phyloP scores from a whole-genome alignment of 2,113 vertebrate species.

The Malurus cyaneus region DNA sequence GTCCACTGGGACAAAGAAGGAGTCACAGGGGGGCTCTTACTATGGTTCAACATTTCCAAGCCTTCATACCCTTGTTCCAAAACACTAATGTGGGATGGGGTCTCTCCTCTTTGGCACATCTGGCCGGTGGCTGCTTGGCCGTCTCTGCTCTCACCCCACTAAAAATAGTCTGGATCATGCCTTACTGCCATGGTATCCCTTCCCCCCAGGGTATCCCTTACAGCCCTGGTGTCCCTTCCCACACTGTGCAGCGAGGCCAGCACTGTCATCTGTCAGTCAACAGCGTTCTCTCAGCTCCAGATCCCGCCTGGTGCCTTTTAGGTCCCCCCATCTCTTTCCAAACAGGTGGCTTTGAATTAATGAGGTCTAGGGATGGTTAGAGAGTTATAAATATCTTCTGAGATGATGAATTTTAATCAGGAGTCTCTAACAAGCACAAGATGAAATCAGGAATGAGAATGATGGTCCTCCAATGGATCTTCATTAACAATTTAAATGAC shows the following conservation, averaged over 20 bases:
- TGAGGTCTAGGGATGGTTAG: not conserved
- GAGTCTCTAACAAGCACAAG: conserved; percentile 20
- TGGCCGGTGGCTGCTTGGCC: not conserved
- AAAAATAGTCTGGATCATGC: not conserved
- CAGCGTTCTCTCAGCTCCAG: not conserved
- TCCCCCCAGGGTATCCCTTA: not conserved
- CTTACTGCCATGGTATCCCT: too few species aligned
- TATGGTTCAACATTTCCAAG: not conserved
- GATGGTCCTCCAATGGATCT: conserved; percentile 32
- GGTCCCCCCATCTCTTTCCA: not conserved
- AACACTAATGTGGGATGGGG: not conserved
- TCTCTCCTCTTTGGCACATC: not conserved
- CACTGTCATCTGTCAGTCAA: not conserved
- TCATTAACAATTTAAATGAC: conserved; percentile 62
- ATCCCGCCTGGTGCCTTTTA: not conserved
- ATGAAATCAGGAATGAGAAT: conserved; percentile 49
- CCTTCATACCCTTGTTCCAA: not conserved
- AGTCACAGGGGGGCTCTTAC: not conserved
- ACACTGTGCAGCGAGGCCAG: rapidly evolving
- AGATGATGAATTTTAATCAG: conserved; percentile 61
- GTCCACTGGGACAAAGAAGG: not conserved
- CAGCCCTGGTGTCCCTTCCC: not conserved
- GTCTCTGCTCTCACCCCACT: not conserved
- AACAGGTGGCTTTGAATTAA: conserved; percentile 38
- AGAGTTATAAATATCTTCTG: conserved; percentile 54